Evolutionary conservation across 2,797 vertebrate genomes (phyloP).

Genomic region (Borostomias antarcticus): DNA sequence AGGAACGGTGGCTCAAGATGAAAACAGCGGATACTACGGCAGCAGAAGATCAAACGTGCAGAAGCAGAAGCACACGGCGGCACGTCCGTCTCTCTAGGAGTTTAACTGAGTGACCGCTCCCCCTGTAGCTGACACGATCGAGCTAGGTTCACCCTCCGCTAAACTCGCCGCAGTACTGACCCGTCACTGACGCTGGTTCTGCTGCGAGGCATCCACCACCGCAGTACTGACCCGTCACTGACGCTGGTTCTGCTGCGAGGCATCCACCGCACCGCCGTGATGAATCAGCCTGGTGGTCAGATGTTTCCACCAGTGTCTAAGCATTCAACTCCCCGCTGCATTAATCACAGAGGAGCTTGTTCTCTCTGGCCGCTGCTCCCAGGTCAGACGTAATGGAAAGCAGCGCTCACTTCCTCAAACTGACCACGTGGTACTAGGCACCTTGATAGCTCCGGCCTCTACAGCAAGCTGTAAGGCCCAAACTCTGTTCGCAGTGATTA

Average conservation of each 20-base stretch:
- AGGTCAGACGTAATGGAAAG: constrained; percentile 71
- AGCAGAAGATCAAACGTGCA: background rate
- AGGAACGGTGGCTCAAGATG: too few species aligned
- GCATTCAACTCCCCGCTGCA: constrained; percentile 54
- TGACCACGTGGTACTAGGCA: constrained; percentile 38
- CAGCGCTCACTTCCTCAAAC: constrained; percentile 59
- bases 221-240: constrained; percentile 5
- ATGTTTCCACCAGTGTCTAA: constrained; percentile 40
- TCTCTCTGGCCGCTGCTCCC: constrained; percentile 25
- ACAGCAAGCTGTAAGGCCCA: too few species aligned
- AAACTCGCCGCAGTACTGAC: constrained; percentile 6
- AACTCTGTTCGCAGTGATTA: too few species aligned
- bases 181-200: constrained; percentile 8
- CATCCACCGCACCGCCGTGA: constrained; percentile 28
- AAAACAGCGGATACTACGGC: constrained; percentile 30
- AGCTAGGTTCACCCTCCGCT: constrained; percentile 20
- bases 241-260: constrained; percentile 7
- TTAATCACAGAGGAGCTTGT: constrained; percentile 64
- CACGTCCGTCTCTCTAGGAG: background rate
- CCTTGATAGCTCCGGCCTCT: background rate
- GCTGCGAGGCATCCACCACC: constrained; percentile 12
- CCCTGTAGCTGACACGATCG: constrained; percentile 25
- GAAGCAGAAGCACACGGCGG: background rate
- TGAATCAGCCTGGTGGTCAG: constrained; percentile 34
- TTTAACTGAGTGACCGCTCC: constrained; percentile 18